Evolutionary conservation across 2,888 invertebrate genomes (phyloP).

Genomic region (Dermolepida albohirtum): DNA sequence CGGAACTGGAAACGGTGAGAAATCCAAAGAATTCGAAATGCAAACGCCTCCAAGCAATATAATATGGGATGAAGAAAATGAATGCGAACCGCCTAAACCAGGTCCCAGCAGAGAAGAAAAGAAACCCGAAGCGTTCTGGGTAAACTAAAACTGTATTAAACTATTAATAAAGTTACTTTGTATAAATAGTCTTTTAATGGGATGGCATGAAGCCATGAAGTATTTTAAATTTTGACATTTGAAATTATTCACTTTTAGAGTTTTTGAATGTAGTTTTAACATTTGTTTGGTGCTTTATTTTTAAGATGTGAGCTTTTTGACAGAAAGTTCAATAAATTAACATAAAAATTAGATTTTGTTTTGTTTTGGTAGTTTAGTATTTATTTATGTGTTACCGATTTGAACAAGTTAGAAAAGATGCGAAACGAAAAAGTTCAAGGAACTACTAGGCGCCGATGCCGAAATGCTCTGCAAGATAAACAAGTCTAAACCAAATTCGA

Average conservation of each 20-base stretch:
- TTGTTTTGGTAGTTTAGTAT: not conserved
- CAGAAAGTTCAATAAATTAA: conserved; percentile 12
- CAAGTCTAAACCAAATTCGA: no score
- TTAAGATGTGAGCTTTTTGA: not conserved
- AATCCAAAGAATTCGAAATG: not conserved
- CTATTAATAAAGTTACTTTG: not conserved
- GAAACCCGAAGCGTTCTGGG: conserved; percentile 55
- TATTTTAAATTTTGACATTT: conserved; percentile 8
- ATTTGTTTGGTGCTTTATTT: not conserved
- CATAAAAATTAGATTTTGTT: conserved; percentile 5
- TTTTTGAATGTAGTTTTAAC: conserved; percentile 6
- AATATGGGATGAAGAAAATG: not conserved
- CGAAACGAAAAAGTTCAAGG: not conserved
- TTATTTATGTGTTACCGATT: not conserved
- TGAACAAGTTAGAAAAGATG: no score
- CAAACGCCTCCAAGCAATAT: not conserved
- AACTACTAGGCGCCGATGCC: no score
- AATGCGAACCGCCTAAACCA: conserved; percentile 37
- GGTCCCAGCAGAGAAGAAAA: conserved; percentile 44
- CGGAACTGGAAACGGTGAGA: not conserved
- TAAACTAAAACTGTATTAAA: conserved; percentile 48
- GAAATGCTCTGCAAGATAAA: no score
- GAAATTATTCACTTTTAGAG: not conserved
- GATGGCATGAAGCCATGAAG: not conserved
- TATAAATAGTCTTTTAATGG: conserved; percentile 8